Percentiles rank a stretch among this genome's conserved stretches.
These are phyloP conservation scores for Paramormyrops hopkinsi DNA, from an alignment of 2,797 vertebrate species.

Conservation along the genomic window DNA sequence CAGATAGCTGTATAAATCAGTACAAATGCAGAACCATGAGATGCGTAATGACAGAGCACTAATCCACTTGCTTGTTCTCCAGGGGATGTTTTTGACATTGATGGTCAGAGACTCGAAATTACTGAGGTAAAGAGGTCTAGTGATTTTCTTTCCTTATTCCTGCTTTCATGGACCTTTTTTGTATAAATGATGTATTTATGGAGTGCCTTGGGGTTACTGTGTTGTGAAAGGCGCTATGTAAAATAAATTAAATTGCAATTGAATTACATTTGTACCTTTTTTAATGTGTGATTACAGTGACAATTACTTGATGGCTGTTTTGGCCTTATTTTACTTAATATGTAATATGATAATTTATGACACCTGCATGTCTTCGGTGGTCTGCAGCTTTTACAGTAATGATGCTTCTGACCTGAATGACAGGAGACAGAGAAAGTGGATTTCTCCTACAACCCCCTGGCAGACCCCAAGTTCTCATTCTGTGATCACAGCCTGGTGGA, in stretches of 20 bases:
- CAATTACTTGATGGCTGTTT: neutral
- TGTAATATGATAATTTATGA: neutral
- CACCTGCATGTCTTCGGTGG: neutral
- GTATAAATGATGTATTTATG: neutral
- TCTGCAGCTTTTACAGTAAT: neutral
- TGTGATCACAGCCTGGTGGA: conserved; percentile 80
- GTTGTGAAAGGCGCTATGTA: neutral
- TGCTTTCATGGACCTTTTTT: neutral
- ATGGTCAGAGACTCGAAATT: conserved; percentile 64
- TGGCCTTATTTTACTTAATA: neutral
- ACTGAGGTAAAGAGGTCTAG: conserved; percentile 64
- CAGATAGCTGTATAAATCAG: neutral
- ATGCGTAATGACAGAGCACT: neutral
- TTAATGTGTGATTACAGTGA: neutral
- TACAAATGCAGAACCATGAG: neutral
- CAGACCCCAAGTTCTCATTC: conserved; percentile 78
- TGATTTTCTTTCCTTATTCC: neutral
- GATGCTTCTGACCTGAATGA: neutral
- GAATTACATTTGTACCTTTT: neutral
- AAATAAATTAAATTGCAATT: neutral
- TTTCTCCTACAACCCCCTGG: conserved; percentile 83
- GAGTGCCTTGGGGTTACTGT: neutral
- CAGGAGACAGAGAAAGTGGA: conserved; percentile 75
- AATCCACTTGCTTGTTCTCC: conserved; percentile 25
- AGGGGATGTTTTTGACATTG: conserved; percentile 70